These are phyloP conservation scores for Trissolcus brochymenae DNA, from an alignment of 2,888 invertebrate species.

Conservation along the genomic window DNA sequence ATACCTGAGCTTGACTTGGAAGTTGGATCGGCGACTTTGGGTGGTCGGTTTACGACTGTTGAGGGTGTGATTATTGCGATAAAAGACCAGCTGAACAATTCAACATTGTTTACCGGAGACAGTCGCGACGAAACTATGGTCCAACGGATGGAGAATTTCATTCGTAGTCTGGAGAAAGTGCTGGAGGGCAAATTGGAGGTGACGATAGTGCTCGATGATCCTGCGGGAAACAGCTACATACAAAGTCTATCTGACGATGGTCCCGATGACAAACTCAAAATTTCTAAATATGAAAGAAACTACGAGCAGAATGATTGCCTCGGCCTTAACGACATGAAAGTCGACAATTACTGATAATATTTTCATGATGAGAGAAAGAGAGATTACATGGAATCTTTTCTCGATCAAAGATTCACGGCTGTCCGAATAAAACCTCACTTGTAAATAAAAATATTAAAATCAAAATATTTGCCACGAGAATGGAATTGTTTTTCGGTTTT, in stretches of 20 bases:
- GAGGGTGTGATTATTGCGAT: slow-evolving; percentile 92
- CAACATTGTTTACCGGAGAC: slow-evolving; percentile 84
- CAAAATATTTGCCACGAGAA: too few species aligned
- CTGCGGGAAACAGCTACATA: slow-evolving; percentile 97
- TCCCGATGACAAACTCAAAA: slow-evolving; percentile 84
- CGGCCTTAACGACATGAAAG: slow-evolving; percentile 97
- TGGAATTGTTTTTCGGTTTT: too few species aligned
- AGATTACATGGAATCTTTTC: too few species aligned
- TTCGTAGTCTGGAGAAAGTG: slow-evolving; percentile 82
- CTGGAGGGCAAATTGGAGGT: slow-evolving; percentile 80
- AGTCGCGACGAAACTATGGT: slow-evolving; percentile 80
- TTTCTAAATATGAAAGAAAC: slow-evolving; percentile 87
- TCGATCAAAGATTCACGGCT: too few species aligned
- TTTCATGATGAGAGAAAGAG: too few species aligned
- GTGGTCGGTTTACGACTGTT: slow-evolving; percentile 95
- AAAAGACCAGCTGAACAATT: slow-evolving; percentile 84
- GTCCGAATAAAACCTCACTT: too few species aligned
- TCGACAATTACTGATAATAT: slow-evolving; percentile 84
- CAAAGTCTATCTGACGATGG: slow-evolving; percentile 85
- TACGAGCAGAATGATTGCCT: slow-evolving; percentile 96
- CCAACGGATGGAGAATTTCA: slow-evolving; percentile 81
- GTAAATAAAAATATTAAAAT: too few species aligned
- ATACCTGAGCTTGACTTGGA: slow-evolving; percentile 94
- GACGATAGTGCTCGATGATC: slow-evolving; percentile 94
- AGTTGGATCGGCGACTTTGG: slow-evolving; percentile 89